Conservation (phyloP, 2,888 invertebrate species). For the Trichopoda pennipes region DNA sequence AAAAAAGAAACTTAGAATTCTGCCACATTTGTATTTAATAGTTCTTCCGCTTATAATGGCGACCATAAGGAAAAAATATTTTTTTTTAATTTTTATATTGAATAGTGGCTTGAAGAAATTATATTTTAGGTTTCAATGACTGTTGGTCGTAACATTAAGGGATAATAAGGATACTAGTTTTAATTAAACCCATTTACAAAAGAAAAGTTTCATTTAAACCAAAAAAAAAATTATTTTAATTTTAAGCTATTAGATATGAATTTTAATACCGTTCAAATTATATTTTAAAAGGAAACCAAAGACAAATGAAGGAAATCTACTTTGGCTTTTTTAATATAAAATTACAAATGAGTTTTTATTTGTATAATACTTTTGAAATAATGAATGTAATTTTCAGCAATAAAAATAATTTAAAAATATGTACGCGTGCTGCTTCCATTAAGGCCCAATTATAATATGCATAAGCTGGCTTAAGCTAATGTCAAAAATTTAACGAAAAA, state of each 20-base stretch:
- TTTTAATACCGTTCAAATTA: neutral
- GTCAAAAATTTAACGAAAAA: too few species aligned
- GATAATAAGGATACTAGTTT: constrained; percentile 50
- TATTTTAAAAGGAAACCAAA: neutral
- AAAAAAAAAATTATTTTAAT: constrained; percentile 27
- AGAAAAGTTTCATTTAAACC: constrained; percentile 43
- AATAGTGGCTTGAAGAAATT: constrained; percentile 47
- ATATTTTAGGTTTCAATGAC: constrained; percentile 16
- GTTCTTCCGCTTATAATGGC: constrained; percentile 43
- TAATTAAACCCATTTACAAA: constrained; percentile 54
- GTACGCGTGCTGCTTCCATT: too few species aligned
- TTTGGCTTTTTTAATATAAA: too few species aligned
- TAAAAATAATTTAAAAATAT: too few species aligned
- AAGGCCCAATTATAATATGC: too few species aligned
- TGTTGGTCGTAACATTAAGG: constrained; percentile 33
- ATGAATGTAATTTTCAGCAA: too few species aligned
- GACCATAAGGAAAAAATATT: constrained; percentile 2
- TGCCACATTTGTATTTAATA: constrained; percentile 67
- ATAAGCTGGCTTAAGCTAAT: too few species aligned
- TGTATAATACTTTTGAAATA: too few species aligned
- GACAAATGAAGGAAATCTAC: too few species aligned
- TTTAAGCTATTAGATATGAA: constrained; percentile 36
- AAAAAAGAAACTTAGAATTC: constrained; percentile 9
- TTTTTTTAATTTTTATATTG: constrained; percentile 43
- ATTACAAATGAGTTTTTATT: too few species aligned